phyloP scores from a whole-genome alignment of 2,113 vertebrate genomes.

The Porphyrio hochstetteri region DNA sequence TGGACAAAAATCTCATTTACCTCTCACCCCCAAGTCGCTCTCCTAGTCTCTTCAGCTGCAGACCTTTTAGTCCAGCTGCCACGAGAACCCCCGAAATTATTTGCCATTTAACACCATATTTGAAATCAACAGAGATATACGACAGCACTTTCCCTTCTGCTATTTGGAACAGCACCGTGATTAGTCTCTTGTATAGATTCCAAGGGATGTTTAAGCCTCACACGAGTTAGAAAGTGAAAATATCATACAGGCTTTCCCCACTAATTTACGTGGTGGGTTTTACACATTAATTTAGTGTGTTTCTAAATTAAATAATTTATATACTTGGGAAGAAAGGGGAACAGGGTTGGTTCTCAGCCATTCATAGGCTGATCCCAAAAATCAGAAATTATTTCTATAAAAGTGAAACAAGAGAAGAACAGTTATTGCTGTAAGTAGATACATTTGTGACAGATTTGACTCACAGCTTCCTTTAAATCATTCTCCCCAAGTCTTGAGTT shows the following conservation, averaged over 20 bases:
- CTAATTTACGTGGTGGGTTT: slow-evolving; percentile 3
- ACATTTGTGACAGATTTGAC: neutral
- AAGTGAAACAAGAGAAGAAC: neutral
- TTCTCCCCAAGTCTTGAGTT: neutral
- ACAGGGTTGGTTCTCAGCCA: neutral
- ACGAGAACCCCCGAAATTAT: neutral
- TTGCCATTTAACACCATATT: neutral
- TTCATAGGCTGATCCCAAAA: slow-evolving; percentile 13
- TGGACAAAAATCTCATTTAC: neutral
- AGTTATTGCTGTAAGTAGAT: neutral
- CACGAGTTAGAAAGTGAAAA: neutral
- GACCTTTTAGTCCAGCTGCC: neutral
- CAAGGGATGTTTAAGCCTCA: slow-evolving; percentile 38
- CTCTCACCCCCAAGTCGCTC: neutral
- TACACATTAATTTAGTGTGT: neutral
- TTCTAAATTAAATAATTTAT: slow-evolving; percentile 15
- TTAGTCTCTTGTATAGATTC: neutral
- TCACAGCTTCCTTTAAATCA: neutral
- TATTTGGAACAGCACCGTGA: neutral
- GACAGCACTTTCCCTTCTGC: slow-evolving; percentile 27
- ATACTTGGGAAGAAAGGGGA: neutral
- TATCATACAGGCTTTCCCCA: slow-evolving; percentile 46
- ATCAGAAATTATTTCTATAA: slow-evolving; percentile 11
- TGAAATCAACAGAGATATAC: slow-evolving; percentile 34
- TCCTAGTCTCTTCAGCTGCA: neutral